These are phyloP conservation scores for Pseudorectes ferrugineus DNA, from an alignment of 2,113 vertebrate species.

Conservation along the genomic window DNA sequence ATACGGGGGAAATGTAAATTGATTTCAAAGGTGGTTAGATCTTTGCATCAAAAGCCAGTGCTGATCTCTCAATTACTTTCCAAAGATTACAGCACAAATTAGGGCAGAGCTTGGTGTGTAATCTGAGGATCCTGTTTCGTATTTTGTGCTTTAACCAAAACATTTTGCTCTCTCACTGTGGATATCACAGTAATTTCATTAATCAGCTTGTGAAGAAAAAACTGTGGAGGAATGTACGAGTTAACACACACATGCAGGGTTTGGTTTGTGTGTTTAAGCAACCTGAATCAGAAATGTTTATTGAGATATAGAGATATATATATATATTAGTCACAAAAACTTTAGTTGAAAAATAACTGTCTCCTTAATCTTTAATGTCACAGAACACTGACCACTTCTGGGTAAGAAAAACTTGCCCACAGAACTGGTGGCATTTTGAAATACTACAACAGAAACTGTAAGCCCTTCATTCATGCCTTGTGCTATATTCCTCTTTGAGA, in stretches of 20 bases:
- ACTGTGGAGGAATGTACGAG: neutral
- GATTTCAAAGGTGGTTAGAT: neutral
- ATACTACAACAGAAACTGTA: neutral
- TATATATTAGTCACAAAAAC: neutral
- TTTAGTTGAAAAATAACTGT: neutral
- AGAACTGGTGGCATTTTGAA: neutral
- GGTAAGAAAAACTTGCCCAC: neutral
- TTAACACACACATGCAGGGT: neutral
- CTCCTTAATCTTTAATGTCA: neutral
- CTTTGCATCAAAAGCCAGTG: neutral
- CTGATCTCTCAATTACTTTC: neutral
- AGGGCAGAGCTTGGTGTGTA: neutral
- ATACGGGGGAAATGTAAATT: neutral
- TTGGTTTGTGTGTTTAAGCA: neutral
- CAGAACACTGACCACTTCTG: neutral
- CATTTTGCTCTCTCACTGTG: fast-evolving
- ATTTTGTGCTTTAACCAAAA: neutral
- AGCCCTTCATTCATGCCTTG: neutral
- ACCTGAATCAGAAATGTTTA: neutral
- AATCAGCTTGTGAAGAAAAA: neutral
- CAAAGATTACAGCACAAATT: neutral
- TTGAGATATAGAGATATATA: neutral
- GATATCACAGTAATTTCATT: neutral
- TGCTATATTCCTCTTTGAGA: neutral
- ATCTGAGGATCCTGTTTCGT: neutral